These are phyloP conservation scores for Falco concolor DNA, from an alignment of 2,797 vertebrate species.

Conservation along the genomic window DNA sequence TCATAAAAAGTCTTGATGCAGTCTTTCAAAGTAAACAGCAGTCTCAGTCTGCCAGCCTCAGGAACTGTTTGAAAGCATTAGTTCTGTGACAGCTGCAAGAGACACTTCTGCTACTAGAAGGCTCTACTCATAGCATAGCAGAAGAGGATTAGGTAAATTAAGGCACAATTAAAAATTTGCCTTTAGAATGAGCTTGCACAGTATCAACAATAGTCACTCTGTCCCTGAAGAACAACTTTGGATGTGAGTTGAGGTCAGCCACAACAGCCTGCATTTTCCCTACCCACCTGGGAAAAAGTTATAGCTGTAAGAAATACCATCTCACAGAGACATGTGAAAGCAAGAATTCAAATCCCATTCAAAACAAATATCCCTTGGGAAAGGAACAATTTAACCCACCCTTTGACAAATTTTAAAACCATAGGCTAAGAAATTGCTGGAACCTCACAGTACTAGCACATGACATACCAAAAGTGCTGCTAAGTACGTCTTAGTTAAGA, in stretches of 20 bases:
- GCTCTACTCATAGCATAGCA: fast-evolving
- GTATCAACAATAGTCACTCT: not conserved
- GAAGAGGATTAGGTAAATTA: not conserved
- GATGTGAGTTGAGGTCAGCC: not conserved
- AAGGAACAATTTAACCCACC: not conserved
- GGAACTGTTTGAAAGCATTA: not conserved
- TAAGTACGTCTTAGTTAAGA: not conserved
- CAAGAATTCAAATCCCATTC: not conserved
- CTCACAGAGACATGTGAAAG: not conserved
- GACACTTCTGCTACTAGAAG: not conserved
- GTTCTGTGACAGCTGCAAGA: not conserved
- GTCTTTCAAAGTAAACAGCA: not conserved
- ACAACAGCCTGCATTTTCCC: not conserved
- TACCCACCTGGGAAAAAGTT: not conserved
- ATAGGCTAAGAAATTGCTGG: not conserved
- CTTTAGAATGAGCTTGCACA: not conserved
- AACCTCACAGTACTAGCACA: not conserved
- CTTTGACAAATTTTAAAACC: not conserved
- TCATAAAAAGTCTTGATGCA: not conserved
- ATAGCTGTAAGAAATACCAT: not conserved
- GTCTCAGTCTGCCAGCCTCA: not conserved
- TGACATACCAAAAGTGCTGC: not conserved
- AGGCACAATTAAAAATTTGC: not conserved
- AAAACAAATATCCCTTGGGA: not conserved
- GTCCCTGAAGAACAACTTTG: not conserved